phyloP scores from a whole-genome alignment of 1,140 invertebrate genomes.

The Drosophila ficusphila region DNA sequence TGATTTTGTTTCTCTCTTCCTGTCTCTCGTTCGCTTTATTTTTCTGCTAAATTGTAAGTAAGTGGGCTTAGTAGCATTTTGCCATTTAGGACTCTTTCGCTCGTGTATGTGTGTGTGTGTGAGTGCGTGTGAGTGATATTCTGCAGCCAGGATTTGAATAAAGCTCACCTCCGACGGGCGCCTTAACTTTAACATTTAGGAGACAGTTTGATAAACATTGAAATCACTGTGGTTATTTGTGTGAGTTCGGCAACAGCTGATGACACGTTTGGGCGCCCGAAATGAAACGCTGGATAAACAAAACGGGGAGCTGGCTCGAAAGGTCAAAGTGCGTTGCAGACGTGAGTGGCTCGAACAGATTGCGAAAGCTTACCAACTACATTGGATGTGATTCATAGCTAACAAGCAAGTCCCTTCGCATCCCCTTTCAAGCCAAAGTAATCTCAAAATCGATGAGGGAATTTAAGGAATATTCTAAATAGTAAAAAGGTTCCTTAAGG shows the following conservation, averaged over 20 bases:
- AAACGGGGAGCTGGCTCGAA: conserved; percentile 4
- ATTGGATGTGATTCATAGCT: neutral
- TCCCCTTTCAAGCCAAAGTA: neutral
- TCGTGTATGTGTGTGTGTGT: conserved; percentile 18
- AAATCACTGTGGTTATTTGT: conserved; percentile 16
- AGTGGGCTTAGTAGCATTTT: conserved; percentile 81
- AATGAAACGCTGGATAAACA: conserved; percentile 9
- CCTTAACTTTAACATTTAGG: conserved; percentile 66
- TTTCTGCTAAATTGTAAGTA: conserved; percentile 78
- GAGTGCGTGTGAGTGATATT: conserved; percentile 47
- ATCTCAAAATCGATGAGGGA: neutral
- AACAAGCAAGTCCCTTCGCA: neutral
- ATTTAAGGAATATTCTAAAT: neutral
- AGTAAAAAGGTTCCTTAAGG: too few relatives aligned
- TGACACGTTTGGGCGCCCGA: conserved; percentile 15
- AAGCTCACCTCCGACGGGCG: conserved; percentile 59
- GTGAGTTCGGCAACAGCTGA: conserved; percentile 18
- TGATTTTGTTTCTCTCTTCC: conserved; percentile 50
- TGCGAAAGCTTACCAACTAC: neutral
- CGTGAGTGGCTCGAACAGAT: neutral
- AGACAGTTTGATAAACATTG: conserved; percentile 68
- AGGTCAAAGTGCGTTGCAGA: conserved; percentile 53
- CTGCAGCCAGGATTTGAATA: conserved; percentile 71
- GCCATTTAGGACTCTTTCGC: conserved; percentile 59
- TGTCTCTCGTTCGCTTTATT: conserved; percentile 49